Evolutionary conservation across 2,888 invertebrate genomes (phyloP).

Genomic region (Gasteruption jaculator): DNA sequence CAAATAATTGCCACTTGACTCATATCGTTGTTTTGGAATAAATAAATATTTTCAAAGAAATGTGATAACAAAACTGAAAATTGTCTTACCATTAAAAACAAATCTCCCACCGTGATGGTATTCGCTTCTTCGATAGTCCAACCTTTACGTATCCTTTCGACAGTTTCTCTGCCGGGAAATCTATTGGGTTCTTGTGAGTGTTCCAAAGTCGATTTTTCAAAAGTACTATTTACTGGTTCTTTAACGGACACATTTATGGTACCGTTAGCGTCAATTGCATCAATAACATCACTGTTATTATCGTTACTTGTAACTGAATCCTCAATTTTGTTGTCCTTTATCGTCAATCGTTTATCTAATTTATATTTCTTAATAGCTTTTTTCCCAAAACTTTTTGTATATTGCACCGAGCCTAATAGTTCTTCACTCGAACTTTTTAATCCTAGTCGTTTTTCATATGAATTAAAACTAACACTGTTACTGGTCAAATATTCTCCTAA

Average conservation of each 20-base stretch:
- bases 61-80: constrained; percentile 4
- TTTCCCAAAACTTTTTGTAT: constrained; percentile 44
- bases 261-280: constrained; percentile 43
- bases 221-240: constrained; percentile 44
- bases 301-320: constrained; percentile 39
- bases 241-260: constrained; percentile 51
- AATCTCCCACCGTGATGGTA: constrained; percentile 80
- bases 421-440: constrained; percentile 55
- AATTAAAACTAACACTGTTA: constrained; percentile 72
- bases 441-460: constrained; percentile 70
- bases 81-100: constrained; percentile 84
- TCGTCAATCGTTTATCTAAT: constrained; percentile 43
- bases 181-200: constrained; percentile 34
- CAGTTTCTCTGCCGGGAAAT: constrained; percentile 50
- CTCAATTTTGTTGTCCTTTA: constrained; percentile 30
- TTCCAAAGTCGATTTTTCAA: constrained; percentile 29
- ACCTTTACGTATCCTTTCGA: constrained; percentile 55
- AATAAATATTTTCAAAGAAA: too few species aligned
- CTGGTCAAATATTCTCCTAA: constrained; percentile 74
- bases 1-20: too few species aligned
- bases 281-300: constrained; percentile 62
- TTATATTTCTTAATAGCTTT: constrained; percentile 48
- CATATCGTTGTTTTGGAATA: too few species aligned
- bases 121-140: constrained; percentile 77
- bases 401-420: constrained; percentile 48